A percentile compares a stretch with the other conserved stretches of the same genome.
These are phyloP conservation scores for Dreissena polymorpha DNA, from an alignment of 1,140 invertebrate species.

Conservation along the genomic window DNA sequence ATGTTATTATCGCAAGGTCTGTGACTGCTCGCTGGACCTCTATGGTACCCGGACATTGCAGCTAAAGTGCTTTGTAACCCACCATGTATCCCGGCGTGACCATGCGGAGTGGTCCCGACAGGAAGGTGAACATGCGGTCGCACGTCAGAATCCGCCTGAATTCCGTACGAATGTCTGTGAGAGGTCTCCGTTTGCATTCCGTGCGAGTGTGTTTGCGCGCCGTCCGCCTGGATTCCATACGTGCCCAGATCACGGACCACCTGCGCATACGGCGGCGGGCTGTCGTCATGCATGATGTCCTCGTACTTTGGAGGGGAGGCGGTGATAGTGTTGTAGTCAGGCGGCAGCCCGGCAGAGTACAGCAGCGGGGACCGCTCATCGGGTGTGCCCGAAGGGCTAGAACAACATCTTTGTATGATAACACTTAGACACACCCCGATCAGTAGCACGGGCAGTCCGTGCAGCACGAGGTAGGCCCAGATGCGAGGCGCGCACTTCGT, in stretches of 20 bases:
- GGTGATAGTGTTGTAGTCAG: slow-evolving; percentile 10
- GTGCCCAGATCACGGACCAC: slow-evolving; percentile 8
- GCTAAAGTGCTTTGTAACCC: too few species aligned
- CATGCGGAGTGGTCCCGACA: too few species aligned
- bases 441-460: slow-evolving; percentile 20
- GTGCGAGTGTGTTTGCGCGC: too few species aligned
- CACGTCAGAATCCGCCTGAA: too few species aligned
- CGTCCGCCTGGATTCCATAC: too few species aligned
- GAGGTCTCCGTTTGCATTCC: too few species aligned
- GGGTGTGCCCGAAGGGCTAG: neutral
- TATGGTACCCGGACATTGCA: too few species aligned
- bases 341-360: slow-evolving; percentile 2
- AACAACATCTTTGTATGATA: slow-evolving; percentile 18
- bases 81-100: too few species aligned
- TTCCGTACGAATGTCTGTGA: too few species aligned
- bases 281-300: slow-evolving; percentile 11
- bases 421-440: slow-evolving; percentile 18
- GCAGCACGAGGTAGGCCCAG: slow-evolving; percentile 35
- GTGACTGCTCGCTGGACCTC: too few species aligned
- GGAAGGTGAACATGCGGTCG: too few species aligned
- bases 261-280: slow-evolving; percentile 26
- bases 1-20: too few species aligned
- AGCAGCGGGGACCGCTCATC: slow-evolving; percentile 27
- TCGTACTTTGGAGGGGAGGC: slow-evolving; percentile 40
- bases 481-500: slow-evolving; percentile 29